Evolutionary conservation across 2,797 vertebrate genomes (phyloP).

Genomic region (Hyperoplus immaculatus): DNA sequence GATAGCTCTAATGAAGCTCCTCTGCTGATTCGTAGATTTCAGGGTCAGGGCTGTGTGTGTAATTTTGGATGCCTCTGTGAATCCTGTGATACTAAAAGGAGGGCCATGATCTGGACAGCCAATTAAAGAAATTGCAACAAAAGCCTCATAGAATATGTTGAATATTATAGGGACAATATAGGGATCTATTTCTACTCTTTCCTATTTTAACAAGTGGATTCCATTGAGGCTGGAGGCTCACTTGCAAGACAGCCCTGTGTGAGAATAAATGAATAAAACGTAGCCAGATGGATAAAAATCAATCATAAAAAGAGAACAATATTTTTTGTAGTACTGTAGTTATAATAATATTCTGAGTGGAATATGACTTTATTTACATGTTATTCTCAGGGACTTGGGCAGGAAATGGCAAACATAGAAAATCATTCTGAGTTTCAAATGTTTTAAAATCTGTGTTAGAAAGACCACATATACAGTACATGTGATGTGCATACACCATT

Average conservation of each 20-base stretch:
- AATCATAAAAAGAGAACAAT: slow-evolving; percentile 33
- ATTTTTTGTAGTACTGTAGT: slow-evolving; percentile 19
- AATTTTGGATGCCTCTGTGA: neutral
- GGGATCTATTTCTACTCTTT: neutral
- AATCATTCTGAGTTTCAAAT: neutral
- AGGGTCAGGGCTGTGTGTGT: slow-evolving; percentile 50
- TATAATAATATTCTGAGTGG: slow-evolving; percentile 21
- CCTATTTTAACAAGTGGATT: slow-evolving; percentile 44
- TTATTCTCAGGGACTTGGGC: neutral
- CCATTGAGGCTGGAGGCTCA: slow-evolving; percentile 30
- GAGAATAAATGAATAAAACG: slow-evolving; percentile 62
- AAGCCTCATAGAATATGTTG: slow-evolving; percentile 23
- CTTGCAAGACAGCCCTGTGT: slow-evolving; percentile 38
- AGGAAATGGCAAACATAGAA: neutral
- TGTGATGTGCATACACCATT: neutral
- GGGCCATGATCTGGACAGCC: slow-evolving; percentile 41
- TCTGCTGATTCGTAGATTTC: slow-evolving; percentile 68
- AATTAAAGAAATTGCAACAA: slow-evolving; percentile 62
- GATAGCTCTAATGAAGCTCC: slow-evolving; percentile 68
- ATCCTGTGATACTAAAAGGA: slow-evolving; percentile 34
- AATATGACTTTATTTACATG: slow-evolving; percentile 10
- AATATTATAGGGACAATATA: slow-evolving; percentile 15
- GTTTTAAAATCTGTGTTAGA: neutral
- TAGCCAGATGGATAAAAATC: slow-evolving; percentile 44
- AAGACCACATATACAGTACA: neutral